Percentiles rank a stretch among this genome's conserved stretches.
These are phyloP conservation scores for Scomberomorus guttatus DNA, from an alignment of 2,797 vertebrate species.

Conservation along the genomic window DNA sequence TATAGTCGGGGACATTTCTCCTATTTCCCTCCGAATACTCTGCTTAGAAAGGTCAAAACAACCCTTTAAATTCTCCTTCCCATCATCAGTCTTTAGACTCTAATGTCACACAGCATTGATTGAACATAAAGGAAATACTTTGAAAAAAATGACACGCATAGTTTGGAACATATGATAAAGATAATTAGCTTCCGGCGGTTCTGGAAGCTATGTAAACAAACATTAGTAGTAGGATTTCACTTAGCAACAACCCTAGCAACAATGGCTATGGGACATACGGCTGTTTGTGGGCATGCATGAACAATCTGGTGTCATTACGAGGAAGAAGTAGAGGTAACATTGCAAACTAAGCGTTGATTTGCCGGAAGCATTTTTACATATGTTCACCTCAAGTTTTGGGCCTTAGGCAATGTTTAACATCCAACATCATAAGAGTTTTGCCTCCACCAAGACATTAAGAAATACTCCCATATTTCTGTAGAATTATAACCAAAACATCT, in stretches of 20 bases:
- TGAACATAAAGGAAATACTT: neutral
- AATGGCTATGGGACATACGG: too few species aligned
- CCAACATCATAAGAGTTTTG: too few species aligned
- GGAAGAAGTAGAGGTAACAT: too few species aligned
- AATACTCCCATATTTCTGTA: neutral
- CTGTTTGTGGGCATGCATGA: too few species aligned
- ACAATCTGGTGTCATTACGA: too few species aligned
- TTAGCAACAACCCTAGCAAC: too few species aligned
- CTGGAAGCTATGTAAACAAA: too few species aligned
- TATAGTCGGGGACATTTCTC: conserved; percentile 1
- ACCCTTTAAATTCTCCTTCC: neutral
- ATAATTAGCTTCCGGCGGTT: neutral
- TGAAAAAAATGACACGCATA: accelerated
- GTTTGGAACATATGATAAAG: neutral
- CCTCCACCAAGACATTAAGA: neutral
- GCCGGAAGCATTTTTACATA: too few species aligned
- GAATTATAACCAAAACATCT: neutral
- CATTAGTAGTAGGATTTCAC: too few species aligned
- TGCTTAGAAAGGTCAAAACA: conserved; percentile 46
- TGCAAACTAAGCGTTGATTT: too few species aligned
- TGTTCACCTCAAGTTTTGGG: too few species aligned
- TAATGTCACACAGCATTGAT: neutral
- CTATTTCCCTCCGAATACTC: conserved; percentile 10
- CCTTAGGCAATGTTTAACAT: too few species aligned
- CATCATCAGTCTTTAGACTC: neutral